phyloP scores from a whole-genome alignment of 35 echinoderm and acorn worm genomes.

The Ophioderma brevispina region DNA sequence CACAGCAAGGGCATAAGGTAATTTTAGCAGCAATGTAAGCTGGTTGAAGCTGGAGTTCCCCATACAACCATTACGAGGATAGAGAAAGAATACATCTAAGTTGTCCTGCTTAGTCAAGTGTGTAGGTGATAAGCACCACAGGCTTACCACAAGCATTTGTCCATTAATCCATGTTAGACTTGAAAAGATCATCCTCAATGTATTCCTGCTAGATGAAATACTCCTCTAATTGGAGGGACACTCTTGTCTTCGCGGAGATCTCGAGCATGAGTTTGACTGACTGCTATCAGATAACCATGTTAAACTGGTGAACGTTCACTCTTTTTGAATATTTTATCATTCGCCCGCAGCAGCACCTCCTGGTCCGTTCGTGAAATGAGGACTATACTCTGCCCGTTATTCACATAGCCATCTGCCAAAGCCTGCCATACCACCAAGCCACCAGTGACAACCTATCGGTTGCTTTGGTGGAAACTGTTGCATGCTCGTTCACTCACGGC shows the following conservation, averaged over 20 bases:
- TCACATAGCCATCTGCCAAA: slow-evolving; percentile 69
- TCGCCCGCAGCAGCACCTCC: slow-evolving; percentile 13
- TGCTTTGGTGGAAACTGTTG: slow-evolving; percentile 66
- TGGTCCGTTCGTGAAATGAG: slow-evolving; percentile 40
- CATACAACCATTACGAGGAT: slow-evolving; percentile 46
- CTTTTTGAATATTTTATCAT: slow-evolving; percentile 53
- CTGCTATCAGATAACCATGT: background rate
- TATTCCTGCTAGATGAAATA: slow-evolving; percentile 69
- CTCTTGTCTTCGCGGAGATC: slow-evolving; percentile 23
- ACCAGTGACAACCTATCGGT: slow-evolving; percentile 87
- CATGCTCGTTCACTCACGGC: slow-evolving; percentile 12
- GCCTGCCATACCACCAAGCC: slow-evolving; percentile 66
- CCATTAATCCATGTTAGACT: slow-evolving; percentile 16
- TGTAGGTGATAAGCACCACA: slow-evolving; percentile 43
- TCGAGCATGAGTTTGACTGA: slow-evolving; percentile 13
- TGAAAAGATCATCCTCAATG: slow-evolving; percentile 42
- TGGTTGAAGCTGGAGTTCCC: slow-evolving; percentile 46
- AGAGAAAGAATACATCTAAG: slow-evolving; percentile 73
- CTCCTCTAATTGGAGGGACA: slow-evolving; percentile 45
- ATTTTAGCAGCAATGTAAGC: too few species aligned
- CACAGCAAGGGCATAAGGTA: slow-evolving; percentile 34
- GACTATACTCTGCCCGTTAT: slow-evolving; percentile 74
- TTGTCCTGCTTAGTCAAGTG: slow-evolving; percentile 46
- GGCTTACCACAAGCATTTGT: slow-evolving; percentile 53
- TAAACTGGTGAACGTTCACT: slow-evolving; percentile 38